Evolutionary conservation across 2,113 vertebrate species (phyloP).

Genomic region (Cephalopterus ornatus): DNA sequence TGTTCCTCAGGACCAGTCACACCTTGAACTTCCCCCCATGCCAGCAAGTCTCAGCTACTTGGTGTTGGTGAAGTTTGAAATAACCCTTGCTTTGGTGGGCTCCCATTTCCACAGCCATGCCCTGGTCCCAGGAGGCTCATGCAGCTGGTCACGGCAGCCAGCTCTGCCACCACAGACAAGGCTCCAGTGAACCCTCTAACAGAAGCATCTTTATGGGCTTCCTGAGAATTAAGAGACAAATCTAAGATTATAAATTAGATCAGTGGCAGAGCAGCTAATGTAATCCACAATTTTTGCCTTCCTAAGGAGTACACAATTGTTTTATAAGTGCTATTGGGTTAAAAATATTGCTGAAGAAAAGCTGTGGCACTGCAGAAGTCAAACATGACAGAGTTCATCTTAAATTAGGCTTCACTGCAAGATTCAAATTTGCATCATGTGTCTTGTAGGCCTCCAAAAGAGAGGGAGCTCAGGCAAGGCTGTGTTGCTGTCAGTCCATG

Average conservation of each 20-base stretch:
- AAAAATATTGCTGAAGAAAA: not conserved
- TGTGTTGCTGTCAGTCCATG: rapidly evolving
- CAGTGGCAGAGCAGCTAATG: not conserved
- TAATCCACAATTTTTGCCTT: not conserved
- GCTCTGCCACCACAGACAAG: not conserved
- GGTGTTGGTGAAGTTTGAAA: not conserved
- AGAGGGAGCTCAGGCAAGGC: not conserved
- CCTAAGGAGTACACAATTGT: not conserved
- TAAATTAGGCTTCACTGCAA: not conserved
- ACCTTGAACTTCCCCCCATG: rapidly evolving
- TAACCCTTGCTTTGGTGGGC: not conserved
- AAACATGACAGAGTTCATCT: not conserved
- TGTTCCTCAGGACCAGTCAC: not conserved
- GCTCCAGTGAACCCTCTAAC: not conserved
- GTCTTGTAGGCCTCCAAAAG: not conserved
- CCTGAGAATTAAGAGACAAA: not conserved
- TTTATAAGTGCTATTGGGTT: not conserved
- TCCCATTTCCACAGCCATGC: rapidly evolving
- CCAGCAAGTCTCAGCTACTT: rapidly evolving
- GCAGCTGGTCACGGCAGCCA: no score
- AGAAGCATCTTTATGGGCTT: not conserved
- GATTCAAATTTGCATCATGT: not conserved
- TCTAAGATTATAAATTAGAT: not conserved
- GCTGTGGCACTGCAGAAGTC: not conserved
- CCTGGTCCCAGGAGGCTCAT: rapidly evolving